phyloP scores from a whole-genome alignment of 1,140 invertebrate genomes.

The Philopotamus ludificatus region DNA sequence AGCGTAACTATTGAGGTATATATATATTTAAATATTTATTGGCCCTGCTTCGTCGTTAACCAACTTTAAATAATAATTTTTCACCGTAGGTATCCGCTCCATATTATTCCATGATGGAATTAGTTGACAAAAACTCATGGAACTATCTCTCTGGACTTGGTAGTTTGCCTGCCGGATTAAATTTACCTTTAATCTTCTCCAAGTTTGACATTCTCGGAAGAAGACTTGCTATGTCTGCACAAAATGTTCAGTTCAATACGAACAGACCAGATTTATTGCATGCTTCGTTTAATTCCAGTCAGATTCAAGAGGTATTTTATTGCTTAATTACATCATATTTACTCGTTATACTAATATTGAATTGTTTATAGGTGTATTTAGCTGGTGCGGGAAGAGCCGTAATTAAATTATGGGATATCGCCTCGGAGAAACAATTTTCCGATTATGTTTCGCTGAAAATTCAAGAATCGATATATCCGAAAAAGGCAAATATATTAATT shows the following conservation, averaged over 20 bases:
- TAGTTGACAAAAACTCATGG: not conserved
- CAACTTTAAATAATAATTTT: constrained; percentile 1
- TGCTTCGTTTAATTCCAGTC: not conserved
- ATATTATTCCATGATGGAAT: constrained; percentile 31
- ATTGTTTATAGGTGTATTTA: constrained; percentile 27
- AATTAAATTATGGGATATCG: constrained; percentile 18
- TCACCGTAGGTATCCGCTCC: constrained; percentile 29
- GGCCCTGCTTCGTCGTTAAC: not conserved
- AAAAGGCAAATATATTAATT: constrained; percentile 22
- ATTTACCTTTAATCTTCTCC: constrained; percentile 10
- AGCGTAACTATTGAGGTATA: constrained; percentile 26
- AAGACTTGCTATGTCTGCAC: not conserved
- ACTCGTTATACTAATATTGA: not conserved
- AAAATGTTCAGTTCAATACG: constrained; percentile 3
- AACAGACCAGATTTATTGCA: constrained; percentile 16
- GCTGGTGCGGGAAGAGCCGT: constrained; percentile 23
- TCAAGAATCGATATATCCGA: constrained; percentile 28
- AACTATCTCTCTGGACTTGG: constrained; percentile 11
- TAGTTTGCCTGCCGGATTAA: constrained; percentile 26
- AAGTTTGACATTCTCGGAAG: constrained; percentile 32
- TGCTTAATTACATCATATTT: not conserved
- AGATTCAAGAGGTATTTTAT: not conserved
- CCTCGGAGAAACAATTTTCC: constrained; percentile 18
- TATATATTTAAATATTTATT: not conserved
- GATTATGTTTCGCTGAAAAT: constrained; percentile 33